Conservation (phyloP, 1,140 invertebrate species). For the Diachasma alloeum region DNA sequence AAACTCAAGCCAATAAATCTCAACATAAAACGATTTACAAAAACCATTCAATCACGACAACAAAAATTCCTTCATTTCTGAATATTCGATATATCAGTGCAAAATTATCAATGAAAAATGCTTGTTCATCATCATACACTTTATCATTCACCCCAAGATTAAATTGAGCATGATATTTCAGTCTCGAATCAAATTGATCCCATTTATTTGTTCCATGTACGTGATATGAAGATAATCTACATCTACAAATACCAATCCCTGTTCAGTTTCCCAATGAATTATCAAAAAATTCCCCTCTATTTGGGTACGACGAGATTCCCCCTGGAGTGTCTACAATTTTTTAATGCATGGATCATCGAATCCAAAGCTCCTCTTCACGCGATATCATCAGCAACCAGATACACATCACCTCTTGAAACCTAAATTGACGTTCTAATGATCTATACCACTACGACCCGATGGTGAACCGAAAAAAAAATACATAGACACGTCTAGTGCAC, state of each 20-base stretch:
- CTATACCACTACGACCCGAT: background rate
- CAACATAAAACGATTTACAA: no score
- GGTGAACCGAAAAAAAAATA: background rate
- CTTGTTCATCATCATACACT: background rate
- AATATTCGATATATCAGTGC: no score
- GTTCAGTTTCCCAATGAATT: background rate
- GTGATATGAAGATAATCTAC: background rate
- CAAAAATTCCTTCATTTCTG: no score
- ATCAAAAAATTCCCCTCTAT: background rate
- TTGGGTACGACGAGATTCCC: background rate
- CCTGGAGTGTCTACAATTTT: background rate
- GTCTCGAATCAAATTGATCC: background rate
- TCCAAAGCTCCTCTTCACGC: background rate
- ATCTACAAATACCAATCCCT: background rate
- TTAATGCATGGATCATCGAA: background rate
- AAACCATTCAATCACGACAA: no score
- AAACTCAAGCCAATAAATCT: no score
- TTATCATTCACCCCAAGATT: background rate
- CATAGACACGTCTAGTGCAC: conserved; percentile 24
- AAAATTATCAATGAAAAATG: background rate
- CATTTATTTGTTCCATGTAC: background rate
- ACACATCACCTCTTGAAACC: background rate
- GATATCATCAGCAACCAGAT: background rate
- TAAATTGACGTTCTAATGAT: background rate
- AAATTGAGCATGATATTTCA: background rate